A percentile compares a stretch with the other conserved stretches of the same genome.
Evolutionary conservation across 2,888 invertebrate genomes (phyloP).

Genomic region (Allophyes oxyacanthae): DNA sequence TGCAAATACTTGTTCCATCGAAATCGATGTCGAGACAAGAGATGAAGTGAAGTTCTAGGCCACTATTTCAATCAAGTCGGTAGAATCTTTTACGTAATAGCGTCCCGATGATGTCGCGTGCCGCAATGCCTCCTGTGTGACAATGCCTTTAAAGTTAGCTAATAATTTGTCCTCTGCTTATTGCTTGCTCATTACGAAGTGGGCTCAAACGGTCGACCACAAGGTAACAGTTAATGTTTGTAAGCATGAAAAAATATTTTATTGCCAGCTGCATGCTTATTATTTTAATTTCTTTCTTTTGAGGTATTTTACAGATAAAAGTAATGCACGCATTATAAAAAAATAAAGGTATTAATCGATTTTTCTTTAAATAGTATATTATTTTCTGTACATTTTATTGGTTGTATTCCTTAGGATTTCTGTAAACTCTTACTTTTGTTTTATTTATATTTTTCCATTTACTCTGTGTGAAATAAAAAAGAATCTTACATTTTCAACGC

Average conservation of each 20-base stretch:
- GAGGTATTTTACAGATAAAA: slow-evolving; percentile 13
- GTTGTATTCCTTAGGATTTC: background rate
- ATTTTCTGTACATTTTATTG: too few species aligned
- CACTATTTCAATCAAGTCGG: too few species aligned
- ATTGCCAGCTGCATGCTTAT: slow-evolving; percentile 53
- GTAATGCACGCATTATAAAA: slow-evolving; percentile 15
- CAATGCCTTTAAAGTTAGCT: slow-evolving; percentile 64
- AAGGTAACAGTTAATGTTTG: slow-evolving; percentile 76
- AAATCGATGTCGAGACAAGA: too few species aligned
- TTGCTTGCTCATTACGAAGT: slow-evolving; percentile 83
- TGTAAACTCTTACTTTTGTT: slow-evolving; percentile 8
- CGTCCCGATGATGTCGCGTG: background rate
- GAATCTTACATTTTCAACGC: background rate
- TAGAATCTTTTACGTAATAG: background rate
- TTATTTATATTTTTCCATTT: background rate
- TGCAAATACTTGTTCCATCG: too few species aligned
- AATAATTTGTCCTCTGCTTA: slow-evolving; percentile 81
- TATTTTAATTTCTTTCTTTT: slow-evolving; percentile 4
- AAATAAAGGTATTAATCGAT: background rate
- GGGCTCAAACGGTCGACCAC: slow-evolving; percentile 86
- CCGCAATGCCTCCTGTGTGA: slow-evolving; percentile 13
- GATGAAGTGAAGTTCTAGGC: too few species aligned
- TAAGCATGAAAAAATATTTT: slow-evolving; percentile 58
- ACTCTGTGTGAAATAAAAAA: background rate
- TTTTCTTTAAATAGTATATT: slow-evolving; percentile 1